phyloP scores from a whole-genome alignment of 2,797 vertebrate genomes.

The Smutsia temminckii region DNA sequence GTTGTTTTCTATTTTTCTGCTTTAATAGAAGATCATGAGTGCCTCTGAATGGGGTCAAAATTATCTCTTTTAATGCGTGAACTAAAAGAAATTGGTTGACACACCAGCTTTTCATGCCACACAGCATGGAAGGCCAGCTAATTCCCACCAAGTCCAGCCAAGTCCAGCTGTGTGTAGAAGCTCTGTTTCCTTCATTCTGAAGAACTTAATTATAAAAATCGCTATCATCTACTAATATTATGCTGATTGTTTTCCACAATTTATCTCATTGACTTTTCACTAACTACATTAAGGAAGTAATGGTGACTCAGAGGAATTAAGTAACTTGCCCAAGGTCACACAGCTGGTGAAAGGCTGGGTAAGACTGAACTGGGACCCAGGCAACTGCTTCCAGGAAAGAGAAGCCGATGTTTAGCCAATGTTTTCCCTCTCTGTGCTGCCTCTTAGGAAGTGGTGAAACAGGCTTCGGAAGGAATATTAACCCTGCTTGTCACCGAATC shows the following conservation, averaged over 20 bases:
- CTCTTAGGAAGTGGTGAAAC: neutral
- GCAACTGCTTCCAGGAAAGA: neutral
- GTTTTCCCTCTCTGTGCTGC: neutral
- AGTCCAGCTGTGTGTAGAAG: neutral
- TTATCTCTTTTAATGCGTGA: neutral
- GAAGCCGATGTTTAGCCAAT: neutral
- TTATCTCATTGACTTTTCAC: neutral
- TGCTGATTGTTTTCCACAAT: neutral
- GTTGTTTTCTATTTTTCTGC: neutral
- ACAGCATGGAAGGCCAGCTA: neutral
- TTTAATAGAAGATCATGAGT: neutral
- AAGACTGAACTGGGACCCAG: neutral
- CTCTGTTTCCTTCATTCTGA: neutral
- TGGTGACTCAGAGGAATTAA: conserved; percentile 17
- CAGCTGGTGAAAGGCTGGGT: neutral
- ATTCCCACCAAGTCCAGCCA: neutral
- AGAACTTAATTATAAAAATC: neutral
- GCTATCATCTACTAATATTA: neutral
- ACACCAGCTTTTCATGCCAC: neutral
- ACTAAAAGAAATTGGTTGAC: neutral
- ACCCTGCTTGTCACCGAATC: neutral
- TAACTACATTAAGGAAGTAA: neutral
- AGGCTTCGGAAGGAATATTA: neutral
- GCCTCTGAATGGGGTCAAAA: neutral
- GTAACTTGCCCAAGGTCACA: neutral